phyloP scores from a whole-genome alignment of 2,797 vertebrate genomes.

The Sebastolobus altivelis region DNA sequence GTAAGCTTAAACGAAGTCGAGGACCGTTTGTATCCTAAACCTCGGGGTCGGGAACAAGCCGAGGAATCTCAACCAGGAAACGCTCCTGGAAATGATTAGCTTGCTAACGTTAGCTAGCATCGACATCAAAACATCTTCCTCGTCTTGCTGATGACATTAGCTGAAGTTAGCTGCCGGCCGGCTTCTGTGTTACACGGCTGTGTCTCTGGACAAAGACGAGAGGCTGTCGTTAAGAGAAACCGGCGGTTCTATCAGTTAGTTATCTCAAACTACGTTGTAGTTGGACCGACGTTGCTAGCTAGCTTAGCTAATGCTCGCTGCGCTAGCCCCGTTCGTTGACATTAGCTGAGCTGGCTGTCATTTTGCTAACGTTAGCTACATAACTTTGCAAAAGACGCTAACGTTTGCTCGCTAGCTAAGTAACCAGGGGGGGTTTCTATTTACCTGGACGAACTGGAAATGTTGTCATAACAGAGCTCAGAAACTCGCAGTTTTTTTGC shows the following conservation, averaged over 20 bases:
- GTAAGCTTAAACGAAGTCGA: background rate
- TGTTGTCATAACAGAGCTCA: constrained; percentile 75
- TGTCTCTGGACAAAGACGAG: background rate
- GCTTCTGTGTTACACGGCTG: background rate
- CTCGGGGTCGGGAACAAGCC: constrained; percentile 5
- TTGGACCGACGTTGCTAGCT: constrained; percentile 44
- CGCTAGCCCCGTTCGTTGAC: constrained; percentile 68
- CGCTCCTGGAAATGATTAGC: constrained; percentile 52
- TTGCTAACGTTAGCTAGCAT: constrained; percentile 62
- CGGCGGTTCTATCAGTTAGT: background rate
- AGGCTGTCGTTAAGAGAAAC: background rate
- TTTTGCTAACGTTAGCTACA: constrained; percentile 35
- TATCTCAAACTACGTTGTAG: constrained; percentile 40
- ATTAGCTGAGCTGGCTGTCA: constrained; percentile 69
- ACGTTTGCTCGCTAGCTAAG: constrained; percentile 1
- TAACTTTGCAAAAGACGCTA: constrained; percentile 44
- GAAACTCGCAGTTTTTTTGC: constrained; percentile 52
- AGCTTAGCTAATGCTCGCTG: constrained; percentile 52
- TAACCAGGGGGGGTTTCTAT: background rate
- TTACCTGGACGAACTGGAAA: constrained; percentile 74
- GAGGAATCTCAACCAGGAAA: constrained; percentile 76
- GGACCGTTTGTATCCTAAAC: background rate
- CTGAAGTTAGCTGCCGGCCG: background rate
- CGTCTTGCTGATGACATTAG: constrained; percentile 24
- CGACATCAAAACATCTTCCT: constrained; percentile 61